Percentiles rank a stretch among this genome's conserved stretches.
Conservation (phyloP, 2,113 vertebrate species). For the Amphiprion percula region DNA sequence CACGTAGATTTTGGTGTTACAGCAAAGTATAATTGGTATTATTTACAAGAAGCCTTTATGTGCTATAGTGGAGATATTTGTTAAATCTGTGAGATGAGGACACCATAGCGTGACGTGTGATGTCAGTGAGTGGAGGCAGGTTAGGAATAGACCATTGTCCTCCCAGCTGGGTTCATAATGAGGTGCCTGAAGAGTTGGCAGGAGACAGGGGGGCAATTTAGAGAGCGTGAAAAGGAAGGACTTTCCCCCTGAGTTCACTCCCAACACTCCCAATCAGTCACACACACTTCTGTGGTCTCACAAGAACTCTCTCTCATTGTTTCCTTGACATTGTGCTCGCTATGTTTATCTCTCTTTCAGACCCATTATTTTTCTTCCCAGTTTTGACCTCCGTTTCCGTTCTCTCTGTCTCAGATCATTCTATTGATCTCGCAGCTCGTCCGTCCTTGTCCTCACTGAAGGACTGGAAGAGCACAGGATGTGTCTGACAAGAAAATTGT, state of each 20-base stretch:
- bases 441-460: constrained; percentile 31
- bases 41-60: constrained; percentile 3
- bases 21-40: neutral
- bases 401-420: constrained; percentile 27
- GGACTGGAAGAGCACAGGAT: constrained; percentile 26
- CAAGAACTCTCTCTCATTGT: neutral
- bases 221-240: constrained; percentile 61
- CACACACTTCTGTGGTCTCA: constrained; percentile 17
- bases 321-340: constrained; percentile 13
- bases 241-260: constrained; percentile 52
- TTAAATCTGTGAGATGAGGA: constrained; percentile 9
- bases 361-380: constrained; percentile 45
- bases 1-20: too few species aligned
- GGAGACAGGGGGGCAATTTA: constrained; percentile 65
- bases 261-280: constrained; percentile 31
- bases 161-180: constrained; percentile 70
- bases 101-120: constrained; percentile 8
- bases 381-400: constrained; percentile 22
- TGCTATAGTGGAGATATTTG: constrained; percentile 13
- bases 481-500: constrained; percentile 46
- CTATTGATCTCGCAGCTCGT: constrained; percentile 41
- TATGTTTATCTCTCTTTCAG: constrained; percentile 23
- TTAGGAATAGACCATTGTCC: constrained; percentile 34
- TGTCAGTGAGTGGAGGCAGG: constrained; percentile 36
- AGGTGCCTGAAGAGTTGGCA: constrained; percentile 70